Conservation (phyloP, 2,113 vertebrate genomes). For the Grantiella picta region DNA sequence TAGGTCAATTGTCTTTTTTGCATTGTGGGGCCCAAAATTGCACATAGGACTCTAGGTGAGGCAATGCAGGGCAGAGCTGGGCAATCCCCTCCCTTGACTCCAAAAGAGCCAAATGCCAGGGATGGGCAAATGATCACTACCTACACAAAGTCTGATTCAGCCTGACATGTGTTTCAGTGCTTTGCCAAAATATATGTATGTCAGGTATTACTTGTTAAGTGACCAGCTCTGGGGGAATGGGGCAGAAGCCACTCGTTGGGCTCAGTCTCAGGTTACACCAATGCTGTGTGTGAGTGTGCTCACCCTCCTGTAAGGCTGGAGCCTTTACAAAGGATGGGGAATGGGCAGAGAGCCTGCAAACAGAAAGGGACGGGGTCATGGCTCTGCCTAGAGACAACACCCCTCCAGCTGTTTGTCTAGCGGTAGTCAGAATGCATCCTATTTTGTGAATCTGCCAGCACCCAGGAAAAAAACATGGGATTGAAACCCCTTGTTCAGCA, state of each 20-base stretch:
- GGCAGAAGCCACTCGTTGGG: not conserved
- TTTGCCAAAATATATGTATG: not conserved
- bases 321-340: not conserved
- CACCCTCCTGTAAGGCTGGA: not conserved
- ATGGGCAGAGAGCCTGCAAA: not conserved
- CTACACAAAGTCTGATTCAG: not conserved
- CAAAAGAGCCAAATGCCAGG: not conserved
- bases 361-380: not conserved
- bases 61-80: not conserved
- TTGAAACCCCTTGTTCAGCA: slow-evolving; percentile 32
- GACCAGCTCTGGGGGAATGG: not conserved
- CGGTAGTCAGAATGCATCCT: not conserved
- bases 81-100: not conserved
- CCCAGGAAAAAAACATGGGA: not conserved
- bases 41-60: not conserved
- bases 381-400: not conserved
- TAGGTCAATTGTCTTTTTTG: not conserved
- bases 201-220: not conserved
- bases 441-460: not conserved
- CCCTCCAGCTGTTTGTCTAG: slow-evolving; percentile 23
- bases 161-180: not conserved
- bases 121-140: not conserved
- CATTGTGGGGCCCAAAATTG: not conserved
- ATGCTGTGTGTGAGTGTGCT: rapidly evolving
- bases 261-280: not conserved